phyloP scores from a whole-genome alignment of 2,113 vertebrate genomes.

The Bombycilla garrulus region DNA sequence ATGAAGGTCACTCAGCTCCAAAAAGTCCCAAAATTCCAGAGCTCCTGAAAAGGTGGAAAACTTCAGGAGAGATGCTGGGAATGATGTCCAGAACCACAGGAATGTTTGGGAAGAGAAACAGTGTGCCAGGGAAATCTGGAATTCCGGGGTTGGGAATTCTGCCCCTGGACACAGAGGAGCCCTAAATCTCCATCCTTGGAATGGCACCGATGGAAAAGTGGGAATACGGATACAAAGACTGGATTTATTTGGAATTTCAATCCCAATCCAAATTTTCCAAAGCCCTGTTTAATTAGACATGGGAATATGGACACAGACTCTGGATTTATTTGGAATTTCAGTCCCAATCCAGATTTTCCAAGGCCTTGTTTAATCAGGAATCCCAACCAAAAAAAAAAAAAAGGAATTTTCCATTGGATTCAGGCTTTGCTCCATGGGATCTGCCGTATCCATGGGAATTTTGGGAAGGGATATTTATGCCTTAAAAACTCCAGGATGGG shows the following conservation, averaged over 20 bases:
- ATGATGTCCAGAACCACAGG: not conserved
- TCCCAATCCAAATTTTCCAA: not conserved
- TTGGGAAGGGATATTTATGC: not conserved
- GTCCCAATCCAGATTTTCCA: not conserved
- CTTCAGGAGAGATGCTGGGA: not conserved
- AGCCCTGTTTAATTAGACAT: not conserved
- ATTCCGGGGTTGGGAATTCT: not conserved
- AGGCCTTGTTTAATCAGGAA: no score
- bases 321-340: not conserved
- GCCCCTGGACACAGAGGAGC: not conserved
- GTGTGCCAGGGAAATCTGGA: not conserved
- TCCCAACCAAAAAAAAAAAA: not conserved
- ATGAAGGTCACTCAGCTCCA: not conserved
- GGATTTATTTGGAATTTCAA: not conserved
- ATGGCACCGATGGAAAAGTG: rapidly evolving
- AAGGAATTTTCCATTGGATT: rapidly evolving
- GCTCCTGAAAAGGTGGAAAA: not conserved
- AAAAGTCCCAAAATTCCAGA: not conserved
- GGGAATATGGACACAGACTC: not conserved
- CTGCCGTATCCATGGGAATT: not conserved
- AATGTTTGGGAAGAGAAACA: not conserved
- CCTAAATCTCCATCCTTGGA: not conserved
- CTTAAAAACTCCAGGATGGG: not conserved
- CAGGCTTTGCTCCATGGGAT: not conserved
- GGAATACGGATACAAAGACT: rapidly evolving